Evolutionary conservation across 1,140 invertebrate genomes (phyloP).

Genomic region (Neodiprion virginianus): DNA sequence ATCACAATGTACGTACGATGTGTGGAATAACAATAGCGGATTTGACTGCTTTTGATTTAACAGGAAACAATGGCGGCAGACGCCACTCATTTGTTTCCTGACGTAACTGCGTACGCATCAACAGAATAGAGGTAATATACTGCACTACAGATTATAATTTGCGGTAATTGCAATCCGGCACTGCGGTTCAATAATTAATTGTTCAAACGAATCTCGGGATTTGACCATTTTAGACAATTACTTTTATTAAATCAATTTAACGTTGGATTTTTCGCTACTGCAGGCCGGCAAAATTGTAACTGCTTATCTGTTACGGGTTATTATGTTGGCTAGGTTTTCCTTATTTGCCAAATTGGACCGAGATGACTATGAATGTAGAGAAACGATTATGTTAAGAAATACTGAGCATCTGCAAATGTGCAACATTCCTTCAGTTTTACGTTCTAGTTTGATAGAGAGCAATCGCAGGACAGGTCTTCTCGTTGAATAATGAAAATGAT

Average conservation of each 20-base stretch:
- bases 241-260: no score
- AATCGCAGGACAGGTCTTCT: conserved; percentile 10
- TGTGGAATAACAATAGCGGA: conserved; percentile 41
- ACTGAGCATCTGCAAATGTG: no score
- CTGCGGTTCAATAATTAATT: no score
- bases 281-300: no score
- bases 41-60: conserved; percentile 49
- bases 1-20: conserved; percentile 22
- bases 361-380: conserved; percentile 22
- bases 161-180: background rate
- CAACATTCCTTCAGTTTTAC: conserved; percentile 20
- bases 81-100: conserved; percentile 39
- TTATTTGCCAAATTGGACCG: conserved; percentile 28
- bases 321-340: background rate
- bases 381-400: conserved; percentile 29
- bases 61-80: conserved; percentile 47
- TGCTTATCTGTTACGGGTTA: no score
- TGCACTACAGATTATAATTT: background rate
- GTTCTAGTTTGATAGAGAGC: conserved; percentile 27
- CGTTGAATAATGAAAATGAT: background rate
- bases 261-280: no score
- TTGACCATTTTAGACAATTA: no score
- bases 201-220: no score
- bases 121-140: background rate
- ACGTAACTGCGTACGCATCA: background rate